Base-by-base conservation (phyloP, 2,113 vertebrate species). In the Phasianus colchicus region DNA sequence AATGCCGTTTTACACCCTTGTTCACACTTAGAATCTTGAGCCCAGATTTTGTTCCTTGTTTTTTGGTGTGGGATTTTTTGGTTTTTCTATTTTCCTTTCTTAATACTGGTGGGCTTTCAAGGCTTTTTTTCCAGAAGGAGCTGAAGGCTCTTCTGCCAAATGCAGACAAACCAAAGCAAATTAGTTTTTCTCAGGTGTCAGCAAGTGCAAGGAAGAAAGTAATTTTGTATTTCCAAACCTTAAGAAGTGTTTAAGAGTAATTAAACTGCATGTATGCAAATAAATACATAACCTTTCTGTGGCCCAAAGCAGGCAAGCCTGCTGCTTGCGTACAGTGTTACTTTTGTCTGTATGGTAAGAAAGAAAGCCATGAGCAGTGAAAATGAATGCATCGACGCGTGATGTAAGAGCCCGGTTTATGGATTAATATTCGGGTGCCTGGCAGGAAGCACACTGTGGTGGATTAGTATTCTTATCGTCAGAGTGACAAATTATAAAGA, bases 401-500 rank as follows among this genome's bases (percentile, higher is more conserved):
- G 82, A 36, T 76, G 5, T 9, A 54, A 80, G 63, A 54, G 86
- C 86, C 6, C 17, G 45, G 82, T 67, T 82, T 36, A 34, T 90
- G 86, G 42, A 71, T 94, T 96, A 60, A 63, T 94, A 80, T 43
- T 90, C 14, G 8, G 13, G 58, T 73, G 84, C 74, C 74, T 93
- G 93, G 69, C 80, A 95, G 91, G 91, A 85, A 89, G 72, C 74
- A 60, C 75, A 11, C 4, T 89, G 83, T 0, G 0, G 27, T 83
- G 67, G 82, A 90, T 93, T 93, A 73, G 65, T 85, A 65, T 94
- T 89, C 76, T 86, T 75, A 72, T 57, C 29, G 5, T 87, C 48
- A 45, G 61, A 89, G 57, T 78, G 93, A 91, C 87, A 82, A 90
- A 84, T 95, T 79, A 70, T 66, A 82, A 61, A 74, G 93, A 92